These are phyloP conservation scores for Philotrypesis tridentata DNA, from an alignment of 1,140 invertebrate species.

Conservation along the genomic window DNA sequence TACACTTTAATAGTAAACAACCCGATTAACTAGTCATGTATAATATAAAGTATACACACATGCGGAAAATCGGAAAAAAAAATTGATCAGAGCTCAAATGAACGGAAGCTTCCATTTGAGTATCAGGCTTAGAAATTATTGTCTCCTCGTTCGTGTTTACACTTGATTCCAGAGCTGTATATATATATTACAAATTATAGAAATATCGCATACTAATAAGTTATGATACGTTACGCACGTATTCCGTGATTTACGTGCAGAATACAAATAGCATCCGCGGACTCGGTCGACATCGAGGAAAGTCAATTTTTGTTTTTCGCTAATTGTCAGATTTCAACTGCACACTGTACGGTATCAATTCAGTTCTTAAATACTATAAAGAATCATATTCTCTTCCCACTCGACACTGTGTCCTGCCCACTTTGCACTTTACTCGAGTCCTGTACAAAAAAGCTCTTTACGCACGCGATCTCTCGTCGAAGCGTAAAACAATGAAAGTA, in stretches of 20 bases:
- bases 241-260: background rate
- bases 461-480: background rate
- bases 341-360: background rate
- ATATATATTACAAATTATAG: slow-evolving; percentile 3
- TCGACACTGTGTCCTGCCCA: background rate
- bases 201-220: background rate
- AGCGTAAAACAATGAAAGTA: background rate
- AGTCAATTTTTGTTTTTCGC: background rate
- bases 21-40: background rate
- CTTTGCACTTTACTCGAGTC: slow-evolving; percentile 3
- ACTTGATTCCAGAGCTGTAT: background rate
- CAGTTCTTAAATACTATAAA: background rate
- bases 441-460: background rate
- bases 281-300: background rate
- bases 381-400: background rate
- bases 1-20: background rate
- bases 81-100: background rate
- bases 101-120: background rate
- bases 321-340: slow-evolving; percentile 24
- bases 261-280: background rate
- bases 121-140: background rate
- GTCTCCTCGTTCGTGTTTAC: background rate
- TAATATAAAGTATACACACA: background rate
- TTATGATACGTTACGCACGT: background rate
- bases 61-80: background rate